phyloP scores from a whole-genome alignment of 2,797 vertebrate genomes.

The Tenualosa thibaudeaui region DNA sequence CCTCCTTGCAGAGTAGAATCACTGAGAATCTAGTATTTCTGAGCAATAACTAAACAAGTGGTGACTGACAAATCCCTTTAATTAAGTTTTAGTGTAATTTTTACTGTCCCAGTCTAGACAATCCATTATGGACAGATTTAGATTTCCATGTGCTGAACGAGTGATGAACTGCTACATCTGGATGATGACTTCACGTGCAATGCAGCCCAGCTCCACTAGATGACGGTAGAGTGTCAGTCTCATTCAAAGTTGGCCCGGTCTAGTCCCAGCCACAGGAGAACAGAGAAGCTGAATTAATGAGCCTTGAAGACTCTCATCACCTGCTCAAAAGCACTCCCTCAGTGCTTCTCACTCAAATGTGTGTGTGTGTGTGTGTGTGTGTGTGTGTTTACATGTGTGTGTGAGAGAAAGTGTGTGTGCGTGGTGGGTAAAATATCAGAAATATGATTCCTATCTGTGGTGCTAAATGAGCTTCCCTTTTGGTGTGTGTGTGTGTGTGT shows the following conservation, averaged over 20 bases:
- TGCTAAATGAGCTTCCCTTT: not conserved
- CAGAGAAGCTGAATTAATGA: not conserved
- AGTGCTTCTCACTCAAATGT: constrained; percentile 76
- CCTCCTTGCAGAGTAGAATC: too few relatives aligned
- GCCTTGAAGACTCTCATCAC: not conserved
- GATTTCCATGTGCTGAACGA: not conserved
- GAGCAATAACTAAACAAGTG: too few relatives aligned
- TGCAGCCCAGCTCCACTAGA: not conserved
- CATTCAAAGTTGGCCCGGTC: not conserved
- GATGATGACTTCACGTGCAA: not conserved
- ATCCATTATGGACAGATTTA: too few relatives aligned
- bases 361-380: constrained; percentile 22
- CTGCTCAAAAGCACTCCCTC: not conserved
- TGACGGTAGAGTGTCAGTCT: not conserved
- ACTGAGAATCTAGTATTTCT: too few relatives aligned
- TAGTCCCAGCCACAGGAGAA: not conserved
- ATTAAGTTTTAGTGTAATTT: too few relatives aligned
- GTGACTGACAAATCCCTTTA: too few relatives aligned
- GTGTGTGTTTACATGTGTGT: not conserved
- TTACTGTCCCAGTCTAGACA: too few relatives aligned
- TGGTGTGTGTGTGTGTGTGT: not conserved
- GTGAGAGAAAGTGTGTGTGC: not conserved
- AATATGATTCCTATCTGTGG: not conserved
- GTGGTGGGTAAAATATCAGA: too few relatives aligned
- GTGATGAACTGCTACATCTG: not conserved